phyloP scores from a whole-genome alignment of 2,797 vertebrate genomes.

The Mus caroli region DNA sequence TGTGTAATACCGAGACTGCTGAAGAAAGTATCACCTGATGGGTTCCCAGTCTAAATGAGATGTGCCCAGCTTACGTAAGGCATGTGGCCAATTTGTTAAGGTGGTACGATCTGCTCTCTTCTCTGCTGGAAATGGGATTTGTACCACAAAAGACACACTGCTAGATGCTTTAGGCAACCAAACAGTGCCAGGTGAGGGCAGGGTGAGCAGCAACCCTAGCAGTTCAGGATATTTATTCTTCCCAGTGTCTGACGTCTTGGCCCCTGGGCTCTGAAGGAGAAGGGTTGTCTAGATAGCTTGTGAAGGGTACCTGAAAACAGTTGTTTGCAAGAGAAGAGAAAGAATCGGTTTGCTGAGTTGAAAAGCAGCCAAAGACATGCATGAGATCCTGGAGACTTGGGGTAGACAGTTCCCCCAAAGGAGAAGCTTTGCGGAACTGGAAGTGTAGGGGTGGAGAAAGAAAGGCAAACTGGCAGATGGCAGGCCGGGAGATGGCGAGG shows the following conservation, averaged over 20 bases:
- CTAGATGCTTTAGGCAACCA: not conserved
- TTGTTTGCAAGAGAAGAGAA: not conserved
- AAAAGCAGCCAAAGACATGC: not conserved
- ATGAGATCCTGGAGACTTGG: not conserved
- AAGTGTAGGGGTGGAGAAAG: fast-evolving
- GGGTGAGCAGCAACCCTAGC: not conserved
- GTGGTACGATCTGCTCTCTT: not conserved
- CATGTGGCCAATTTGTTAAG: not conserved
- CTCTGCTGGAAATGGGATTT: not conserved
- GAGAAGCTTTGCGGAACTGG: not conserved
- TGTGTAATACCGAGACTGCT: not conserved
- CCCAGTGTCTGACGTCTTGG: not conserved
- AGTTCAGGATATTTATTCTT: not conserved
- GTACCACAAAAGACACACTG: not conserved
- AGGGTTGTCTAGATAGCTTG: not conserved
- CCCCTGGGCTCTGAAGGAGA: not conserved
- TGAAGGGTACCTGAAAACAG: conserved; percentile 20
- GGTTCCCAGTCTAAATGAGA: not conserved
- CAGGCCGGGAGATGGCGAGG: not conserved
- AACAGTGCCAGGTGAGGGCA: not conserved
- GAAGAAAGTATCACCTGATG: not conserved
- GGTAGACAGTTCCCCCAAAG: not conserved
- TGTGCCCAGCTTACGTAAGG: not conserved
- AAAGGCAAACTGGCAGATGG: not conserved
- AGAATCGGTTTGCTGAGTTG: not conserved